These are phyloP conservation scores for Protaetia brevitarsis DNA, from an alignment of 1,140 invertebrate species.

Conservation along the genomic window DNA sequence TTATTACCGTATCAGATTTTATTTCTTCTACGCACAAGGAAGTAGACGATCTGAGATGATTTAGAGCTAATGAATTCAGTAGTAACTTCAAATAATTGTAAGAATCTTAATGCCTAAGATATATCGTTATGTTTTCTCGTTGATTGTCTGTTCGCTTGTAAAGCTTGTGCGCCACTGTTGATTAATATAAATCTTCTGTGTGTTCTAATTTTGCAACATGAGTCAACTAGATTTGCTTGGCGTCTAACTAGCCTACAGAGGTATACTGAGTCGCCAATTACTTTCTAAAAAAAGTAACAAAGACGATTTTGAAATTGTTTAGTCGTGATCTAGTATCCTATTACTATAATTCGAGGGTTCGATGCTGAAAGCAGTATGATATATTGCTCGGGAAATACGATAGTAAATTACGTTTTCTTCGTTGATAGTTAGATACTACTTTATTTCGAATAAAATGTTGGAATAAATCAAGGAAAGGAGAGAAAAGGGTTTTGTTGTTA, in stretches of 20 bases:
- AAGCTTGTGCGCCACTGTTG: too few relatives aligned
- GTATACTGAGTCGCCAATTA: background rate
- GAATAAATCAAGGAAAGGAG: background rate
- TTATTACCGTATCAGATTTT: background rate
- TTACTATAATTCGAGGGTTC: background rate
- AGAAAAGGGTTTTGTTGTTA: background rate
- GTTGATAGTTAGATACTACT: background rate
- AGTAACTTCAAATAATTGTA: too few relatives aligned
- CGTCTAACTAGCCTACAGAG: background rate
- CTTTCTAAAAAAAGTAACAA: constrained; percentile 8
- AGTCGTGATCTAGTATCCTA: background rate
- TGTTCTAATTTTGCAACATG: background rate
- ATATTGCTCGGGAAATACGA: background rate
- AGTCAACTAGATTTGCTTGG: background rate
- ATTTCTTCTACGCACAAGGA: too few relatives aligned
- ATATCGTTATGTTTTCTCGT: background rate
- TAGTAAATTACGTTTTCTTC: background rate
- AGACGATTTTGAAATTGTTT: constrained; percentile 10
- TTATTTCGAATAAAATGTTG: background rate
- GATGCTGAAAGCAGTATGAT: background rate
- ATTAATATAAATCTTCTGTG: constrained; percentile 1
- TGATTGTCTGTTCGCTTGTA: too few relatives aligned
- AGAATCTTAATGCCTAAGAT: background rate
- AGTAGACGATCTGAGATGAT: too few relatives aligned
- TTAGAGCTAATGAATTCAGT: too few relatives aligned